Conservation (phyloP, 2,888 invertebrate genomes). For the Phaedon cochleariae region DNA sequence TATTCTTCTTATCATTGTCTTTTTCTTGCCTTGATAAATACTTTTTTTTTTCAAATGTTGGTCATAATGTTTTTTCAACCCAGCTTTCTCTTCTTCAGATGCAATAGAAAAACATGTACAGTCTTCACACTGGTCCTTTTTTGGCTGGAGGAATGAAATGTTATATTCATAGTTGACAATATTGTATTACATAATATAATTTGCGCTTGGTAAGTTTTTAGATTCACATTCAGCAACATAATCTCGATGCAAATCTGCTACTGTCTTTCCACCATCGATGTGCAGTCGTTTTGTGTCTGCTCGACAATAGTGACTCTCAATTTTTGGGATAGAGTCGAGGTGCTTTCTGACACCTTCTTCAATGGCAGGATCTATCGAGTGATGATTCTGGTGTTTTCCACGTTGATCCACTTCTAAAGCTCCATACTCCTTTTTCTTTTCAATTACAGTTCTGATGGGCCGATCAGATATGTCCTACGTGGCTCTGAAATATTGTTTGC, state of each 20-base stretch:
- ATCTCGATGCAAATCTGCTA: conserved; percentile 13
- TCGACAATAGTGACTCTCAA: not conserved
- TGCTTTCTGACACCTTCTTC: not conserved
- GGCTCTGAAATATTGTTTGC: conserved; percentile 16
- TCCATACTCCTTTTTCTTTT: not conserved
- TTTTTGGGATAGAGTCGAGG: not conserved
- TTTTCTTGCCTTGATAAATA: too few species aligned
- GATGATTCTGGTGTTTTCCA: not conserved
- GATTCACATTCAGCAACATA: conserved; percentile 15
- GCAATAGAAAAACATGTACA: too few species aligned
- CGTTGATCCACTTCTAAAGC: not conserved
- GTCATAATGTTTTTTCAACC: too few species aligned
- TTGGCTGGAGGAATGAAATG: conserved; percentile 7
- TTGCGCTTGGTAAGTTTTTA: conserved; percentile 7
- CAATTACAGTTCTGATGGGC: conserved; percentile 16
- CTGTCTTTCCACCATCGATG: conserved; percentile 20
- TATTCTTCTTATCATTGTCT: too few species aligned
- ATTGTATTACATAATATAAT: conserved; percentile 13
- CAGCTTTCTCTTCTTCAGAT: too few species aligned
- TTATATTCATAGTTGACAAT: conserved; percentile 13
- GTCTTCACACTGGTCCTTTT: not conserved
- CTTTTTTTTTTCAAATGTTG: too few species aligned
- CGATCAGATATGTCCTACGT: conserved; percentile 15
- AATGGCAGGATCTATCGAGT: not conserved
- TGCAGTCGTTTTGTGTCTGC: not conserved